Percentiles rank a stretch among this genome's conserved stretches.
Conservation (phyloP, 2,888 invertebrate species). For the Apamea monoglypha region DNA sequence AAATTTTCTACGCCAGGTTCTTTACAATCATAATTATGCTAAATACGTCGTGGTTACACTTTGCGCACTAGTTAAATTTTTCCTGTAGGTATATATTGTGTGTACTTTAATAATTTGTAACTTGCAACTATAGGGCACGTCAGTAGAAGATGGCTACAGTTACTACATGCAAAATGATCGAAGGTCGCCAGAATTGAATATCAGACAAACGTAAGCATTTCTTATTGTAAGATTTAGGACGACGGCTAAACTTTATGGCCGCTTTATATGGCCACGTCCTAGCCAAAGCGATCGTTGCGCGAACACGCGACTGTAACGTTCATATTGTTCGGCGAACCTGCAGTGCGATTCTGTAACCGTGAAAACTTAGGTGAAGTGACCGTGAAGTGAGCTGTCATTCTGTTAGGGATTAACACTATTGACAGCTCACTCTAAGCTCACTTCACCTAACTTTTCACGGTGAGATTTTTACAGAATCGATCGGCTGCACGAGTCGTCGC, state of each 20-base stretch:
- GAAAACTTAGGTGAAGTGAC: no score
- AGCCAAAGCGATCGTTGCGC: background rate
- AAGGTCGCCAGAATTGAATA: background rate
- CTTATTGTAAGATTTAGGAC: background rate
- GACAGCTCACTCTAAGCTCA: no score
- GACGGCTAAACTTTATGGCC: no score
- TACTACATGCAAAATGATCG: background rate
- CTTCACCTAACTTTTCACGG: no score
- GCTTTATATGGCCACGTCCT: background rate
- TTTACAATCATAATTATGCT: no score
- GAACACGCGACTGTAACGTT: background rate
- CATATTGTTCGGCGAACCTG: background rate
- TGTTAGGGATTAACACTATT: no score
- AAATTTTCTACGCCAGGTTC: no score
- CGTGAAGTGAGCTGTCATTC: no score
- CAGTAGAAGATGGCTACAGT: conserved; percentile 1
- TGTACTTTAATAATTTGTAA: background rate
- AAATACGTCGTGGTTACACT: no score
- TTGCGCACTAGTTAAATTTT: background rate
- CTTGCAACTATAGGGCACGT: background rate
- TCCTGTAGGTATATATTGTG: background rate
- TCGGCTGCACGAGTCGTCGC: accelerated
- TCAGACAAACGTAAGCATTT: conserved; percentile 26
- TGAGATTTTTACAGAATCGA: no score
- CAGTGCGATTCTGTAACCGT: no score